These are phyloP conservation scores for Nasonia giraulti DNA, from an alignment of 1,140 invertebrate species.

Conservation along the genomic window DNA sequence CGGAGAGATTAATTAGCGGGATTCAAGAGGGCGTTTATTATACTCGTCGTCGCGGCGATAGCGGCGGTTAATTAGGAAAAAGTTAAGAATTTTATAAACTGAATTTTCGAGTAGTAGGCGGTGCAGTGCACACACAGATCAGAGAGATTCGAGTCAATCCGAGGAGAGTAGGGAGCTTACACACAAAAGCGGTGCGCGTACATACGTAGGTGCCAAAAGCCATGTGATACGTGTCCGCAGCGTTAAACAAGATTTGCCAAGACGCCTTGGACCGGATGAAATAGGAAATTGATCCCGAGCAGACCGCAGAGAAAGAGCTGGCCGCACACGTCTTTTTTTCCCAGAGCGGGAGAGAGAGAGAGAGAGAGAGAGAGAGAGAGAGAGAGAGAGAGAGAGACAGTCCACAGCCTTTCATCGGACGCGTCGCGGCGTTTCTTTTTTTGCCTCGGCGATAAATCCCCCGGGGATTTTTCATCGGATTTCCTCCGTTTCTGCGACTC, in stretches of 20 bases:
- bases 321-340: too few species aligned
- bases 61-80: constrained; percentile 16
- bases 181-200: too few species aligned
- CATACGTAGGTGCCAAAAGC: not conserved
- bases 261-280: constrained; percentile 25
- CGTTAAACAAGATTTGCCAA: constrained; percentile 44
- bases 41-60: not conserved
- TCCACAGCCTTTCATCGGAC: constrained; percentile 12
- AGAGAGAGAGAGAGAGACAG: not conserved
- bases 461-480: constrained; percentile 47
- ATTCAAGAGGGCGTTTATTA: constrained; percentile 6
- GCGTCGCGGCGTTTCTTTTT: not conserved
- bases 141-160: too few species aligned
- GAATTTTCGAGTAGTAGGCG: not conserved
- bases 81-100: constrained; percentile 13
- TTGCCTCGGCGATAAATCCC: constrained; percentile 40
- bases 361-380: not conserved
- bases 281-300: constrained; percentile 47
- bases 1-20: constrained; percentile 55
- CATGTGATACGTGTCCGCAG: not conserved
- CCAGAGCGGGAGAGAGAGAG: not conserved
- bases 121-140: too few species aligned
- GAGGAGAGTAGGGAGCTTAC: too few species aligned
- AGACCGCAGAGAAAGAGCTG: constrained; percentile 3
- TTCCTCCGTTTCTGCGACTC: constrained; percentile 22